These are phyloP conservation scores for Drosophila lowei DNA, from an alignment of 1,140 invertebrate species.

Conservation along the genomic window DNA sequence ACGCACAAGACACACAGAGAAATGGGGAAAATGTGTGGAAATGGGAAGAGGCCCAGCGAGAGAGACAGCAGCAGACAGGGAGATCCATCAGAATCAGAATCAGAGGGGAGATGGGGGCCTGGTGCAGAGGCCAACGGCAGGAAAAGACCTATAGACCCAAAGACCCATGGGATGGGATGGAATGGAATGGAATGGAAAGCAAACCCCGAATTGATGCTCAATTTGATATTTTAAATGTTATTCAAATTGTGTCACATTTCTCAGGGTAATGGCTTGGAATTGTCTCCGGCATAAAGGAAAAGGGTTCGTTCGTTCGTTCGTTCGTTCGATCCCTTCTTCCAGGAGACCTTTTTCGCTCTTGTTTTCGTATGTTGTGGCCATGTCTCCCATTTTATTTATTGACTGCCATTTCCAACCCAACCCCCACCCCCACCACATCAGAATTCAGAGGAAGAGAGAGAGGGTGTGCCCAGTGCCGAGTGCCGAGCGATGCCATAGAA, in stretches of 20 bases:
- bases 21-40: slow-evolving; percentile 6
- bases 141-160: background rate
- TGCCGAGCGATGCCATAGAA: slow-evolving; percentile 38
- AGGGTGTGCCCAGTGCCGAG: background rate
- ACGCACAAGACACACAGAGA: slow-evolving; percentile 22
- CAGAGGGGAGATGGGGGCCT: slow-evolving; percentile 5
- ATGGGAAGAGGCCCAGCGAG: slow-evolving; percentile 8
- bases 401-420: slow-evolving; percentile 32
- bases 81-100: slow-evolving; percentile 38
- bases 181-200: background rate
- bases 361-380: slow-evolving; percentile 33
- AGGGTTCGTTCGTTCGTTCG: slow-evolving; percentile 17
- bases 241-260: slow-evolving; percentile 81
- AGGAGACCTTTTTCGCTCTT: background rate
- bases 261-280: slow-evolving; percentile 79
- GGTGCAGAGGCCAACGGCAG: slow-evolving; percentile 1
- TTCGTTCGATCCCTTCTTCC: too few relatives aligned
- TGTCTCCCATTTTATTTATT: slow-evolving; percentile 48
- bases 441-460: background rate
- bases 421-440: too few relatives aligned
- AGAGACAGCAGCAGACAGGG: slow-evolving; percentile 5
- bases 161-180: too few relatives aligned
- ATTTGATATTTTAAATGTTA: slow-evolving; percentile 81
- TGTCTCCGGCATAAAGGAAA: slow-evolving; percentile 37
- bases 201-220: slow-evolving; percentile 68